A percentile compares a stretch with the other conserved stretches of the same genome.
These are phyloP conservation scores for Octopus bimaculoides DNA, from an alignment of 1,140 invertebrate species.

Conservation along the genomic window DNA sequence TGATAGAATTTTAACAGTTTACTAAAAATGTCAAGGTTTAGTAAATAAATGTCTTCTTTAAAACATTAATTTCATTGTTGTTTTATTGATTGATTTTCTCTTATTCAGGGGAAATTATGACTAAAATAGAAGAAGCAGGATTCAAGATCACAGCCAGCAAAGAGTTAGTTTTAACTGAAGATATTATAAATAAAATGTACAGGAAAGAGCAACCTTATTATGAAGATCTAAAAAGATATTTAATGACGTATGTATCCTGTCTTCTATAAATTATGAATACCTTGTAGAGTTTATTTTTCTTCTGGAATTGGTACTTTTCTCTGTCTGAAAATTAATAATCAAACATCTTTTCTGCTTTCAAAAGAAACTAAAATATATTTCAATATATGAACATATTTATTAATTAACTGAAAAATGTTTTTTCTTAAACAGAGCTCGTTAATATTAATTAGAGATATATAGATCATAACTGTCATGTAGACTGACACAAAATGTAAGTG, in stretches of 20 bases:
- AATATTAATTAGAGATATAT: too few relatives aligned
- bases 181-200: constrained; percentile 52
- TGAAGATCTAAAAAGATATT: constrained; percentile 49
- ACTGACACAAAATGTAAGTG: too few relatives aligned
- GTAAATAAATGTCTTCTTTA: too few relatives aligned
- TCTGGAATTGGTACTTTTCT: background rate
- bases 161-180: constrained; percentile 46
- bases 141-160: constrained; percentile 54
- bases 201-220: constrained; percentile 51
- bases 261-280: background rate
- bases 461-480: too few relatives aligned
- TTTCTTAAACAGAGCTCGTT: too few relatives aligned
- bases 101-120: constrained; percentile 53
- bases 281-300: background rate
- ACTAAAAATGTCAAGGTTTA: too few relatives aligned
- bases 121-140: constrained; percentile 53
- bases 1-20: too few relatives aligned
- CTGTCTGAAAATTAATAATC: background rate
- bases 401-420: too few relatives aligned
- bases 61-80: too few relatives aligned
- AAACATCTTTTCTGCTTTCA: too few relatives aligned
- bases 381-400: too few relatives aligned
- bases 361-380: too few relatives aligned
- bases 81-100: background rate
- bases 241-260: constrained; percentile 45